Evolutionary conservation across 2,797 vertebrate species (phyloP), one percentile per base, ranked within the genome.

Genomic region (Tapirus indicus): DNA sequence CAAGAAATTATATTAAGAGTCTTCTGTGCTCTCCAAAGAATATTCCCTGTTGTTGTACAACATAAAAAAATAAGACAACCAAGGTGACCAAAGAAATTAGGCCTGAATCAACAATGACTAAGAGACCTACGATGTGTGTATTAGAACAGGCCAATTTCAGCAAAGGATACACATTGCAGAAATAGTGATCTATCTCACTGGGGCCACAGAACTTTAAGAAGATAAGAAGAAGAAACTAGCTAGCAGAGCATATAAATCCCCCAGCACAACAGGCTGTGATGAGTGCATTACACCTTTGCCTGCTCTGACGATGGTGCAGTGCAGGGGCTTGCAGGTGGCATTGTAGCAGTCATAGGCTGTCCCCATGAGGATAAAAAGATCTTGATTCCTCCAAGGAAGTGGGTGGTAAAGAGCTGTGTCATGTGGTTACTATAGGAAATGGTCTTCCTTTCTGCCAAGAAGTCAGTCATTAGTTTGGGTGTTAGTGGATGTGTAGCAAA

Each of bases 311-410:
- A 27, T 1, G 0, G 74, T 71, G 5, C 98, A 98, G 18, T 64
- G 86, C 21, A 98, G 14, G 7, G 97, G 95, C 32, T 95, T 97
- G 54, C 97, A 98, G 58, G 98, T 97, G 64, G 97, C 97, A 38
- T 38, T 38, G 38, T 38, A 5, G 98, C 38, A 97, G 69, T 98
- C 97, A 5, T 97, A 98, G 14, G 96, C 98, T 97, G 98, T 98
- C 21, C 82, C 88, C 3, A 91, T 97, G 29, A 98, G 93, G 8
- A 97, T 75, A 6, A 98, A 97, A 97, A 83, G 38, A 96, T 88
- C 83, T 98, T 97, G 0, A 90, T 82, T 56, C 88, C 94, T 7
- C 94, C 98, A 75, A 98, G 84, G 16, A 98, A 97, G 5, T 98
- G 97, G 13, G 96, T 49, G 35, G 90, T 91, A 69, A 98, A 98